Conservation (phyloP, 1,140 invertebrate genomes). For the Monochamus saltuarius region DNA sequence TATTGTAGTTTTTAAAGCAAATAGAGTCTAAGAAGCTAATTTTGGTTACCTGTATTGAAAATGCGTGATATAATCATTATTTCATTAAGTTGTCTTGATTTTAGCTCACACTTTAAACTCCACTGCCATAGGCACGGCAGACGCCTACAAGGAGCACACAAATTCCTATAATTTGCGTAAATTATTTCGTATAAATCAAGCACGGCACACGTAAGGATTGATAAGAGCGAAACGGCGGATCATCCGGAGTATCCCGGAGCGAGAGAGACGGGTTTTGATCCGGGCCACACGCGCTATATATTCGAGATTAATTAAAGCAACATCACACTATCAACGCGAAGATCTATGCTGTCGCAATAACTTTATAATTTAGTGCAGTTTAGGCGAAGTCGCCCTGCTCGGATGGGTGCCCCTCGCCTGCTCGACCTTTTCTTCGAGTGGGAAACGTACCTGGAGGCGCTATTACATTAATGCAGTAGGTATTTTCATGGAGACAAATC, state of each 20-base stretch:
- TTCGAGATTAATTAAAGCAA: conserved; percentile 54
- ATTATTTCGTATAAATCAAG: conserved; percentile 15
- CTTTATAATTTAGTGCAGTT: conserved; percentile 54
- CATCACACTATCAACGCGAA: conserved; percentile 51
- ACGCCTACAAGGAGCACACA: too few relatives aligned
- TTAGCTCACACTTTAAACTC: too few relatives aligned
- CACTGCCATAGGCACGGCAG: too few relatives aligned
- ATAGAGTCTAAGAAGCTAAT: too few relatives aligned
- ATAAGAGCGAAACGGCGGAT: conserved; percentile 18
- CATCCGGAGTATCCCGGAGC: conserved; percentile 1
- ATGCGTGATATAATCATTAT: too few relatives aligned
- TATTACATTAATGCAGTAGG: too few relatives aligned
- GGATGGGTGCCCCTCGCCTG: too few relatives aligned
- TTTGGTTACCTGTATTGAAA: too few relatives aligned
- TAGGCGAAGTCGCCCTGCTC: conserved; percentile 28
- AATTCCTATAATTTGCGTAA: not conserved
- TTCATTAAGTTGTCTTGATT: too few relatives aligned
- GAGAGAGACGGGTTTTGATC: conserved; percentile 18
- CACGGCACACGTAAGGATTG: conserved; percentile 9
- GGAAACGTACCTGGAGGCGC: not conserved
- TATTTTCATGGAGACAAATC: too few relatives aligned
- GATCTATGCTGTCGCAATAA: conserved; percentile 53
- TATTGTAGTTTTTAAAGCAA: too few relatives aligned
- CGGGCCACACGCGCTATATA: conserved; percentile 46
- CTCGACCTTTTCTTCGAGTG: conserved; percentile 6